A percentile compares a stretch with the other conserved stretches of the same genome.
phyloP scores from a whole-genome alignment of 2,888 invertebrate species.

The Petrolisthes cinctipes region DNA sequence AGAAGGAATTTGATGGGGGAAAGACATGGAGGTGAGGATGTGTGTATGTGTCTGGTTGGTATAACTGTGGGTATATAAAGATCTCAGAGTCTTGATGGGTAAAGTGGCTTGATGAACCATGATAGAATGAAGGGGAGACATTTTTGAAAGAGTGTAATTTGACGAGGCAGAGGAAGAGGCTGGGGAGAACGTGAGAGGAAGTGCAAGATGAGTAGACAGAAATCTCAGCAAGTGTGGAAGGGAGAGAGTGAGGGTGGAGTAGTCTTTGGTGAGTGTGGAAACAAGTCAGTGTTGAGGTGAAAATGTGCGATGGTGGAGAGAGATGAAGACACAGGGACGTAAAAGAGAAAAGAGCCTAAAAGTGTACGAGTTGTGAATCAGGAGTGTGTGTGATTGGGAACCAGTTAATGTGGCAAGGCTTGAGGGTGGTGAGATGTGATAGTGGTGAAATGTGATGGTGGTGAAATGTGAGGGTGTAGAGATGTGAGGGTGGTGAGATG shows the following conservation, averaged over 20 bases:
- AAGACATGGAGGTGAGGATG: background rate
- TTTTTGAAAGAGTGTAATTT: background rate
- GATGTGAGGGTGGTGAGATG: background rate
- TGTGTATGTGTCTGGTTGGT: no score
- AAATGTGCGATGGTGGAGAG: background rate
- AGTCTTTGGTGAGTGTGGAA: no score
- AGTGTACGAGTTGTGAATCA: background rate
- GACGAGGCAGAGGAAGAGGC: background rate
- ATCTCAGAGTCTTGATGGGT: no score
- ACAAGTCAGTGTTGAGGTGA: background rate
- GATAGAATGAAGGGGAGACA: no score
- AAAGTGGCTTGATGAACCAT: no score
- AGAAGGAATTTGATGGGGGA: background rate
- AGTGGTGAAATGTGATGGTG: background rate
- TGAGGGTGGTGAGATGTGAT: background rate
- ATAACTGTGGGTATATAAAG: no score
- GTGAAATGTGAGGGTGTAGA: background rate
- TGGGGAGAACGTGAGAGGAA: no score
- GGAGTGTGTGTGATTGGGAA: background rate
- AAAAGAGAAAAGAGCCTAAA: background rate
- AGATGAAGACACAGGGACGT: no score
- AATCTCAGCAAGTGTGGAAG: no score
- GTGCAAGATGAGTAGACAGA: no score
- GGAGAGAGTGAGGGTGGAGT: no score
- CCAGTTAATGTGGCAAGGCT: background rate